Conservation (phyloP, 1,140 invertebrate species). For the Macrosteles quadrilineatus region DNA sequence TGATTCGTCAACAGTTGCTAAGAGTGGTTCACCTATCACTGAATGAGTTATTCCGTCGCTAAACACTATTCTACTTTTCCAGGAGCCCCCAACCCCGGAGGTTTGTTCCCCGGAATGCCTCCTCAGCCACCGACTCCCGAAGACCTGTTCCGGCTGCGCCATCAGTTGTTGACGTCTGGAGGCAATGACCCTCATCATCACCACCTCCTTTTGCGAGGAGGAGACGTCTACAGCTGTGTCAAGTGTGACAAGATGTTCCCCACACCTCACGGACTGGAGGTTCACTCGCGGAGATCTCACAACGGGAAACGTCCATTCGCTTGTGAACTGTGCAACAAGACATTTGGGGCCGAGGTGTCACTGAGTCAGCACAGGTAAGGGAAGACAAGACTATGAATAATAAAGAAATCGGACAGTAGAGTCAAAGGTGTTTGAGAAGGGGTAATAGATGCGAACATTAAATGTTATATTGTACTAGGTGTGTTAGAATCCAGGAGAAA, state of each 20-base stretch:
- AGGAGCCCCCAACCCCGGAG: slow-evolving; percentile 15
- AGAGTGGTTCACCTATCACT: too few species aligned
- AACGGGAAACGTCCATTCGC: slow-evolving; percentile 94
- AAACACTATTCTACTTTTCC: too few species aligned
- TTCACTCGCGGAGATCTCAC: slow-evolving; percentile 91
- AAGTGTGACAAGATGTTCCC: slow-evolving; percentile 98
- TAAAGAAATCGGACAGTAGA: too few species aligned
- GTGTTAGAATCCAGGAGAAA: too few species aligned
- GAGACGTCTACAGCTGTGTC: slow-evolving; percentile 92
- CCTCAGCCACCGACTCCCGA: slow-evolving; percentile 47
- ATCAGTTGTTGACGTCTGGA: slow-evolving; percentile 50
- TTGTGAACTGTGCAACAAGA: slow-evolving; percentile 95
- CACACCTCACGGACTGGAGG: slow-evolving; percentile 93
- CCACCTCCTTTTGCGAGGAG: slow-evolving; percentile 64
- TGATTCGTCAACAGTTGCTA: too few species aligned
- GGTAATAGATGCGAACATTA: too few species aligned
- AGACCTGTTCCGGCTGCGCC: slow-evolving; percentile 55
- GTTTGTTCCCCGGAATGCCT: slow-evolving; percentile 30
- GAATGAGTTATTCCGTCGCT: too few species aligned
- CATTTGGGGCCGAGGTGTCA: slow-evolving; percentile 94
- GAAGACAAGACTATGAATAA: too few species aligned
- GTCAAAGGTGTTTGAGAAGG: too few species aligned
- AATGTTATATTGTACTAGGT: too few species aligned
- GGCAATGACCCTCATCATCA: slow-evolving; percentile 61
- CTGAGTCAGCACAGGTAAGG: slow-evolving; percentile 90